Evolutionary conservation across 1,140 invertebrate species (phyloP).

Genomic region (Himalopsyche phryganea): DNA sequence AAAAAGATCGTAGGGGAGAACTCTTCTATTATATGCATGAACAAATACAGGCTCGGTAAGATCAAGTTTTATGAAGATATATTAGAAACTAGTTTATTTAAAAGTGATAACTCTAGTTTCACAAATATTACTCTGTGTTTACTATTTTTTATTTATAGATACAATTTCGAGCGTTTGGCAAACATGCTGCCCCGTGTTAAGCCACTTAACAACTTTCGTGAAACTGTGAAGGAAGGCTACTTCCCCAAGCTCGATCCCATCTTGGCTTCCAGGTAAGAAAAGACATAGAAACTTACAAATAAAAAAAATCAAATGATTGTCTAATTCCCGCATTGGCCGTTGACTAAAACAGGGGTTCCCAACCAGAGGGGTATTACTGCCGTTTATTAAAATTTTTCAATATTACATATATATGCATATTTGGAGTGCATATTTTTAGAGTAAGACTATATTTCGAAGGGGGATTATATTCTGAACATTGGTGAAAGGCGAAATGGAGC

Average conservation of each 20-base stretch:
- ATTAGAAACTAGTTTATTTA: no score
- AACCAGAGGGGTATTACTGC: no score
- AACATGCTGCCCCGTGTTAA: constrained; percentile 49
- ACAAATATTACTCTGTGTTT: no score
- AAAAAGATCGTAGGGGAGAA: constrained; percentile 69
- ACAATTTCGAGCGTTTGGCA: constrained; percentile 41
- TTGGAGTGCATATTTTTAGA: background rate
- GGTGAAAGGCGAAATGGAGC: background rate
- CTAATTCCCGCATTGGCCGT: no score
- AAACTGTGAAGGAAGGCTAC: constrained; percentile 59
- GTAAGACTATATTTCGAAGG: background rate
- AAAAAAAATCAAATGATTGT: no score
- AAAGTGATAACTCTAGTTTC: no score
- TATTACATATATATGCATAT: no score
- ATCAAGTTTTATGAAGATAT: no score
- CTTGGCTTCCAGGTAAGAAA: constrained; percentile 50
- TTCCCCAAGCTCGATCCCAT: constrained; percentile 67
- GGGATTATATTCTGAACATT: background rate
- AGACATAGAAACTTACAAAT: constrained; percentile 2
- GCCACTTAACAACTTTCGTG: constrained; percentile 52
- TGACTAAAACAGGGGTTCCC: no score
- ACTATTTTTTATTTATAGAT: constrained; percentile 51
- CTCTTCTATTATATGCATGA: constrained; percentile 79
- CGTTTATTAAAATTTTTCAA: no score
- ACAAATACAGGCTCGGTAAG: constrained; percentile 61